Base-by-base conservation (phyloP, 2,888 invertebrate species). In the Apotomis capreana region DNA sequence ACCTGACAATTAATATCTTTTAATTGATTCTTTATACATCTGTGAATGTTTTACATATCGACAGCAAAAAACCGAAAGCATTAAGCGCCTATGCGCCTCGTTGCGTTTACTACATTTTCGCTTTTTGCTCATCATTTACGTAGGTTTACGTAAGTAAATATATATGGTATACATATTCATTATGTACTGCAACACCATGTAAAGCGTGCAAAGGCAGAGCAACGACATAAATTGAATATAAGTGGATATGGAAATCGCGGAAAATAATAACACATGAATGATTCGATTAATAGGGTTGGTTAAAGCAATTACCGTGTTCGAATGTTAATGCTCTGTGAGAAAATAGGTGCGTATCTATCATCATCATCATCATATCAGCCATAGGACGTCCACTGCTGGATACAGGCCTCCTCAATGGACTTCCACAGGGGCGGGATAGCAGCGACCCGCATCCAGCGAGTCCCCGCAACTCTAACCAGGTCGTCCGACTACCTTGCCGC, bases 241-340 rank as follows among this genome's bases (percentile, higher is more conserved):
- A 70, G 65, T 70, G 70, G 70, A 46, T 70, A 70, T 70, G 70
- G 65, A 65, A 60, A 70, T 70, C 1, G 44, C 6, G 58, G 64
- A 62, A 52, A 52, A 70, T 59, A 52, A 52, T 59, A 52, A 64
- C 59, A 46, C 36, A 52, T 26, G 51, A 57, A 69, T 59, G 58
- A 54, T 9, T 63, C 44, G 52, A 58, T 69, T 58, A 54, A 40
- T 59, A 44, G 51, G 8, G 40, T 40, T 4, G 40, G 49, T 49
- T 49, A 10, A 49, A 49, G 5, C 9, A 49, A 49, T 49, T 49
- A 26, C 26, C 26, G 26, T 26, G 26, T 26, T 26, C 26, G 26
- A 2, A 26, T 26, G 49, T 46, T 46, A 46, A 49, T 49, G 40
- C 3, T 40, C 6, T 40, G 40, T 40, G 40, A 40, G 5, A 40